Evolutionary conservation across 2,113 vertebrate species (phyloP).

Genomic region (Oxyruncus cristatus): DNA sequence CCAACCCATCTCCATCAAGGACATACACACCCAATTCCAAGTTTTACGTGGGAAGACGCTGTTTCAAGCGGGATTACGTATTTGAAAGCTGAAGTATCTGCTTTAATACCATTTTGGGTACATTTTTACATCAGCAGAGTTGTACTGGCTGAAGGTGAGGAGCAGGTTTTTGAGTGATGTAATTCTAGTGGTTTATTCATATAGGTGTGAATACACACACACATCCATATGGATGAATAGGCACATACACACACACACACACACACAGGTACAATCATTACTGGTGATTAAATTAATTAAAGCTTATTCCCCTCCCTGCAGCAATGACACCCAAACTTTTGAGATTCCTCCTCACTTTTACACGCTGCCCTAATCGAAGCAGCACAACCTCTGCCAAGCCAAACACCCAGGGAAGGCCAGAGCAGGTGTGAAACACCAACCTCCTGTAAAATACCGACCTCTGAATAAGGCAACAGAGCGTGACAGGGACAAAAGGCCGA

Average conservation of each 20-base stretch:
- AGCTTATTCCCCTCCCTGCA: not conserved
- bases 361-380: not conserved
- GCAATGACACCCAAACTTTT: not conserved
- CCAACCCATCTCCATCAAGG: not conserved
- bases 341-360: not conserved
- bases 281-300: not conserved
- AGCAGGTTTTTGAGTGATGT: not conserved
- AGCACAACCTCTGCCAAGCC: not conserved
- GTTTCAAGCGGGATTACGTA: not conserved
- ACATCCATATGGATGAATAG: accelerated
- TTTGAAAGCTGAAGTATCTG: not conserved
- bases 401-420: not conserved
- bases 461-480: conserved; percentile 93
- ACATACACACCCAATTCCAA: not conserved
- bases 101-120: not conserved
- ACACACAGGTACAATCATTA: not conserved
- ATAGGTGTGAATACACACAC: not conserved
- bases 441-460: conserved; percentile 73
- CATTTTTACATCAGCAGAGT: not conserved
- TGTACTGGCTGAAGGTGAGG: not conserved
- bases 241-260: not conserved
- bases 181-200: not conserved
- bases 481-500: conserved; percentile 87
- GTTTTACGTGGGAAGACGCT: not conserved
- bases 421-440: not conserved